Conservation (phyloP, 2,113 vertebrate genomes). For the Balaenoptera acutorostrata region DNA sequence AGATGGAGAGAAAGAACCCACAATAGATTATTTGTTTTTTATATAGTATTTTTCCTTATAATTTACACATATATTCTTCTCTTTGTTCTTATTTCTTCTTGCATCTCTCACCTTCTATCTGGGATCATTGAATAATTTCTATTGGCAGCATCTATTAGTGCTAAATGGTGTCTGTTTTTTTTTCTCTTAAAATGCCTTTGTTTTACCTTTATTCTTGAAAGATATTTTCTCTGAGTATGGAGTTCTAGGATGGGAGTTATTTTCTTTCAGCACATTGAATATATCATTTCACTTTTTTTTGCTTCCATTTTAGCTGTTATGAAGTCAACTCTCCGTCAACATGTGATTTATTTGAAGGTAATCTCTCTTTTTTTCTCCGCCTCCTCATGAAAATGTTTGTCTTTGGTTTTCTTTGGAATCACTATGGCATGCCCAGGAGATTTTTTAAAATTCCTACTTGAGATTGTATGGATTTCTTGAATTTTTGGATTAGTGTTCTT, state of each 20-base stretch:
- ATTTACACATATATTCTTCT: neutral
- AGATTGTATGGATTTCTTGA: neutral
- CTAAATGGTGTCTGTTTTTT: neutral
- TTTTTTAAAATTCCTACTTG: neutral
- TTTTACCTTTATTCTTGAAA: slow-evolving; percentile 14
- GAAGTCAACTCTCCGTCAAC: neutral
- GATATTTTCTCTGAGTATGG: neutral
- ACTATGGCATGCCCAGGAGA: neutral
- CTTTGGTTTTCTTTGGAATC: neutral
- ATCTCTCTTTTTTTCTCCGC: neutral
- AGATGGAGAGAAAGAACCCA: neutral
- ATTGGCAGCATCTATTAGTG: slow-evolving; percentile 7
- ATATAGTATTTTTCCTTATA: neutral
- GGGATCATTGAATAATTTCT: slow-evolving; percentile 25
- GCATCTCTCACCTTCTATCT: neutral
- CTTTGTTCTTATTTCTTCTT: slow-evolving; percentile 28
- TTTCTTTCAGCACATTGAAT: neutral
- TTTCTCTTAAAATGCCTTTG: neutral
- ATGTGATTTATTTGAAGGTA: neutral
- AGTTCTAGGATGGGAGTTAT: neutral
- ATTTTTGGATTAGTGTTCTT: neutral
- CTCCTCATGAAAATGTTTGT: neutral
- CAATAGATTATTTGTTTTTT: neutral
- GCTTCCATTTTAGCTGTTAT: neutral
- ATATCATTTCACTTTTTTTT: neutral